Conservation (phyloP, 2,113 vertebrate species). For the Oreochromis spilurus region DNA sequence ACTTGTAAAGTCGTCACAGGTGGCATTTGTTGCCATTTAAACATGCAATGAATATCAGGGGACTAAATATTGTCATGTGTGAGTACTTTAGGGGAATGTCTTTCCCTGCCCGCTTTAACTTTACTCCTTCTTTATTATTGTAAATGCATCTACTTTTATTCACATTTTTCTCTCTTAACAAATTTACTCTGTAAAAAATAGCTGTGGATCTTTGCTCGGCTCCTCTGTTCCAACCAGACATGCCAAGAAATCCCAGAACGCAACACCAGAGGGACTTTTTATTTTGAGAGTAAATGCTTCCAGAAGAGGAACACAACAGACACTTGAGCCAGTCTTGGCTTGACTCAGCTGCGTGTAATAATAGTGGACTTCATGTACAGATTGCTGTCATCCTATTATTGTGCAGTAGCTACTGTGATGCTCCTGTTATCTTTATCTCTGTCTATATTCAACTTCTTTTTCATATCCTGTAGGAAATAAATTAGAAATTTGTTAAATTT, state of each 20-base stretch:
- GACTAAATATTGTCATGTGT: slow-evolving; percentile 8
- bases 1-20: not conserved
- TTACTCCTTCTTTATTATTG: slow-evolving; percentile 16
- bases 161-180: not conserved
- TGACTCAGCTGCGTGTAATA: not conserved
- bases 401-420: slow-evolving; percentile 55
- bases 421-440: slow-evolving; percentile 12
- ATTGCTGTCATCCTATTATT: slow-evolving; percentile 43
- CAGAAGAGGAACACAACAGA: slow-evolving; percentile 35
- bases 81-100: not conserved
- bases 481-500: slow-evolving; percentile 42
- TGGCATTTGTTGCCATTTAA: slow-evolving; percentile 31
- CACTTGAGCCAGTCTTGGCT: not conserved
- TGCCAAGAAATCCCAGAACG: slow-evolving; percentile 41
- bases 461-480: slow-evolving; percentile 69
- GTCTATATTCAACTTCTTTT: slow-evolving; percentile 48
- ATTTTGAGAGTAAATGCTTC: slow-evolving; percentile 41
- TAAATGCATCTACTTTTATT: slow-evolving; percentile 44
- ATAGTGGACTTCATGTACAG: slow-evolving; percentile 41
- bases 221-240: slow-evolving; percentile 4
- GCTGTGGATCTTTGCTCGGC: not conserved
- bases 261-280: slow-evolving; percentile 40
- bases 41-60: slow-evolving; percentile 43
- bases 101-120: slow-evolving; percentile 26
- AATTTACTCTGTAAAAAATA: not conserved